Evolutionary conservation across 2,888 invertebrate species (phyloP).

Genomic region (Lasioglossum villosulum): DNA sequence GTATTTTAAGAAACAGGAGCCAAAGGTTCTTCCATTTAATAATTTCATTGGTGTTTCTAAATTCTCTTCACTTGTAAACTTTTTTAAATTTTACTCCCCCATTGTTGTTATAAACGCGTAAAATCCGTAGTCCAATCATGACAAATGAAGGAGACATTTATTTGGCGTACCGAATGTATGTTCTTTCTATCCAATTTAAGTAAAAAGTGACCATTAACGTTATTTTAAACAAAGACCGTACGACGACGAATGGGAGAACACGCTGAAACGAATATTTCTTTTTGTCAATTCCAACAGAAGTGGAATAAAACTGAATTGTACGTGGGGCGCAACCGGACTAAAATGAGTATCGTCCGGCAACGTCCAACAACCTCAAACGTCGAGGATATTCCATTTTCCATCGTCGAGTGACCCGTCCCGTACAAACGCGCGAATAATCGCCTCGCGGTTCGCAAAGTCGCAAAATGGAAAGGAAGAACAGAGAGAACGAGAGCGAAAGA

Average conservation of each 20-base stretch:
- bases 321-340: not conserved
- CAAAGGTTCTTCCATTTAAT: too few species aligned
- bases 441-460: not conserved
- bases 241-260: too few species aligned
- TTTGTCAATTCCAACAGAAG: not conserved
- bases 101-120: too few species aligned
- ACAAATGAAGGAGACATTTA: not conserved
- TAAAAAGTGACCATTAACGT: not conserved
- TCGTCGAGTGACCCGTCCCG: not conserved
- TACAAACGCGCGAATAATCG: not conserved
- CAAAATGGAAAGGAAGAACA: not conserved
- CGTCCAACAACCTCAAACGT: not conserved
- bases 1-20: too few species aligned
- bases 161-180: not conserved
- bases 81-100: too few species aligned
- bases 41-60: too few species aligned
- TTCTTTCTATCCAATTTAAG: not conserved
- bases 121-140: too few species aligned
- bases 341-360: not conserved
- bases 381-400: not conserved
- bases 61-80: too few species aligned
- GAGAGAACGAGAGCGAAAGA: not conserved
- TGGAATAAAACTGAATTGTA: not conserved
- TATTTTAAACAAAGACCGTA: not conserved
- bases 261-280: not conserved